Evolutionary conservation across 2,888 invertebrate species (phyloP), one percentile per base, ranked within the genome.

Genomic region (Lasioglossum vierecki): DNA sequence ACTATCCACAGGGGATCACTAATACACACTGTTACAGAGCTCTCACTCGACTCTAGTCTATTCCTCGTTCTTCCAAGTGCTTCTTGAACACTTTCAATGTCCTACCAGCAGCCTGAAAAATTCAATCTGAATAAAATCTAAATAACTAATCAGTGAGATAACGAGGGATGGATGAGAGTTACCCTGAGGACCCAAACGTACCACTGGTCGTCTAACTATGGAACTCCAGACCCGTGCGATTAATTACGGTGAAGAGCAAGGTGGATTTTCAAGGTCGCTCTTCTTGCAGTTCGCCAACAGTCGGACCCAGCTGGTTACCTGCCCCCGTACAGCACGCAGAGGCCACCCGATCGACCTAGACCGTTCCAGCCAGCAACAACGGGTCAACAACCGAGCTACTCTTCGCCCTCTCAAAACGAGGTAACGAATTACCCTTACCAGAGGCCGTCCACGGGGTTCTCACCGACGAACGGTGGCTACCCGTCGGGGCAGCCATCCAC

Each of bases 291-390:
- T 94, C 97, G 97, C 35, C 97, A 97, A 92, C 93, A 94, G 68
- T 92, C 93, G 39, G 94, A 95, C 15, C 88, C 87, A 41, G 93
- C 93, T 46, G 93, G 90, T 0, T 96, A 97, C 94, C 94, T 96
- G 41, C 96, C 96, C 15, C 97, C 97, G 85, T 96, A 96, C 83
- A 95, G 95, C 84, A 96, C 96, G 83, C 94, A 94, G 63, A 91
- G 95, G 70, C 94, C 94, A 26, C 96, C 97, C 1, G 97, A 97
- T 91, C 96, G 96, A 92, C 97, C 97, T n/a, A 95, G 97, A 89
- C 97, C 97, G 0, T 97, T 97, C 93, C 96, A 97, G 93, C 96
- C 96, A 6, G 94, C 95, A 0, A 89, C 94, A 22, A 93, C 94
- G 0, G 53, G n/a, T 35, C 88, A 93, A 90, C 89, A 94, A 91